These are phyloP conservation scores for Spermophilus dauricus DNA, from an alignment of 2,113 vertebrate species.

Conservation along the genomic window DNA sequence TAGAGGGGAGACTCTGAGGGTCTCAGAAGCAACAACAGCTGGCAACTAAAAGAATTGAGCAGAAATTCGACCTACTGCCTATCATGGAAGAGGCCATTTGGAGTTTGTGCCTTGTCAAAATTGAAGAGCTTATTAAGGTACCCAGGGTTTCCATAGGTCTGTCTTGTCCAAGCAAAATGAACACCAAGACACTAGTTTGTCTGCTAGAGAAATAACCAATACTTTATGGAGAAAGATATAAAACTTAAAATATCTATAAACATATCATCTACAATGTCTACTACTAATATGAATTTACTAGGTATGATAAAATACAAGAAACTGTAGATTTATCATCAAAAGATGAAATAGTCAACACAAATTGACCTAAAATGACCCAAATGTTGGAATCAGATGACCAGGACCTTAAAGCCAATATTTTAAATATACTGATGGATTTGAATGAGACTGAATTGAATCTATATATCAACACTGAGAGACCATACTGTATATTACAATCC, in stretches of 20 bases:
- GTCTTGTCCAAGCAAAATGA: neutral
- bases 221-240: neutral
- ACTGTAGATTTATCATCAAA: neutral
- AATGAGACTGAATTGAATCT: neutral
- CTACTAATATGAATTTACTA: neutral
- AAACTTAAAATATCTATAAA: neutral
- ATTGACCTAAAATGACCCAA: neutral
- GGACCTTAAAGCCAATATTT: neutral
- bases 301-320: neutral
- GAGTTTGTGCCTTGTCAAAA: neutral
- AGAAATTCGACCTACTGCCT: neutral
- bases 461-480: neutral
- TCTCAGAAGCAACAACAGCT: neutral
- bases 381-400: neutral
- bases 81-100: neutral
- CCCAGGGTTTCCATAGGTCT: neutral
- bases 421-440: neutral
- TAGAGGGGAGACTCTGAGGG: neutral
- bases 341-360: neutral
- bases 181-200: neutral
- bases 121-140: neutral
- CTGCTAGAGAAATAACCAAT: neutral
- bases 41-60: neutral
- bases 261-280: neutral
- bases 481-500: neutral